These are phyloP conservation scores for Amblyjoppa fuscipennis DNA, from an alignment of 2,888 invertebrate genomes.

Conservation along the genomic window DNA sequence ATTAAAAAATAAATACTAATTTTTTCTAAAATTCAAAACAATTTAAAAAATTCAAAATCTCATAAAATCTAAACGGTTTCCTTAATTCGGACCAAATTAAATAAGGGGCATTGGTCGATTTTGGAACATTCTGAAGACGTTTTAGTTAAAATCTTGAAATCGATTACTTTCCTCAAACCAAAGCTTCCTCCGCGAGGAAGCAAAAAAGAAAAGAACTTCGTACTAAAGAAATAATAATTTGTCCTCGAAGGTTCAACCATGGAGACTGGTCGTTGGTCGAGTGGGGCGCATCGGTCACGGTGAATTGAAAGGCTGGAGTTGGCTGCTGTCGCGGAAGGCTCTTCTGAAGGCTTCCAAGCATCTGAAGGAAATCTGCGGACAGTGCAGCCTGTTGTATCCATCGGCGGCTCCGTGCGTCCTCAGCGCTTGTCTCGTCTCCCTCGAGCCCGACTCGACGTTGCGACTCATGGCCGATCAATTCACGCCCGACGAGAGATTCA, in stretches of 20 bases:
- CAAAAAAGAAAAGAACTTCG: background rate
- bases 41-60: too few species aligned
- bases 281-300: conserved; percentile 99
- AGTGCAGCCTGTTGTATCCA: conserved; percentile 94
- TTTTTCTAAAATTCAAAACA: too few species aligned
- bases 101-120: too few species aligned
- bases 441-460: conserved; percentile 94
- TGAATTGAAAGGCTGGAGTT: conserved; percentile 99
- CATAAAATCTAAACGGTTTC: too few species aligned
- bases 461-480: conserved; percentile 97
- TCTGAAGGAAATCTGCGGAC: conserved; percentile 95
- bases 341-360: conserved; percentile 94
- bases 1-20: too few species aligned
- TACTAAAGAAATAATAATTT: conserved; percentile 8
- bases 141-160: too few species aligned
- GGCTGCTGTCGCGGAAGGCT: conserved; percentile 96
- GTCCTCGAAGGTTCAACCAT: conserved; percentile 89
- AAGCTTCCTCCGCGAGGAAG: too few species aligned
- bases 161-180: too few species aligned
- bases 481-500: conserved; percentile 97
- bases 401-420: conserved; percentile 95
- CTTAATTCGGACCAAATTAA: too few species aligned
- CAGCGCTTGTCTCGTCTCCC: conserved; percentile 98
- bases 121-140: too few species aligned
- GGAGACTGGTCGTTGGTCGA: conserved; percentile 98